phyloP scores from a whole-genome alignment of 2,888 invertebrate genomes.

The Trypoxylon attenuatum region DNA sequence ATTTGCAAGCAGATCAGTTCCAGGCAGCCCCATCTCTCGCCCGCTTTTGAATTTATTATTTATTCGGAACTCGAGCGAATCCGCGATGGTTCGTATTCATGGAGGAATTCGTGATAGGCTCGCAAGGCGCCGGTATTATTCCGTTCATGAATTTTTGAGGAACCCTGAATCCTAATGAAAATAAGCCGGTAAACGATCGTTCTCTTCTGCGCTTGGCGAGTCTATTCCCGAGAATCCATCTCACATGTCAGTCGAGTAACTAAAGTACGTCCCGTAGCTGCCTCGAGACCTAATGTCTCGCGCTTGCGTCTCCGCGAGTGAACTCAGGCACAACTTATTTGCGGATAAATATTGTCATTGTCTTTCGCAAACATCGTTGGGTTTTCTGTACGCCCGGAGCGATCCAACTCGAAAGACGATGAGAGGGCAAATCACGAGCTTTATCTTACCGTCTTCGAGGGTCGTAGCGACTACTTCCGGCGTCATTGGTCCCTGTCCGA shows the following conservation, averaged over 20 bases:
- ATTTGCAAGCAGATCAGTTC: conserved; percentile 51
- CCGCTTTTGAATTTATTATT: conserved; percentile 54
- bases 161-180: conserved; percentile 15
- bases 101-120: conserved; percentile 44
- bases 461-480: conserved; percentile 76
- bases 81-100: conserved; percentile 50
- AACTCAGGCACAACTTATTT: not conserved
- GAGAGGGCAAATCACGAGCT: too few relatives aligned
- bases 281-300: not conserved
- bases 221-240: conserved; percentile 68
- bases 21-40: conserved; percentile 17
- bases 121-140: conserved; percentile 44
- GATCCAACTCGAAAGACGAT: not conserved
- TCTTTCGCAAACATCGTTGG: not conserved
- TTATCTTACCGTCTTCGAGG: conserved; percentile 75
- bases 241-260: not conserved
- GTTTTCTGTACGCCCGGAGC: not conserved
- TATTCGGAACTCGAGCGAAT: conserved; percentile 40
- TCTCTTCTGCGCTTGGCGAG: too few relatives aligned
- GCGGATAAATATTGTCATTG: not conserved
- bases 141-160: conserved; percentile 51
- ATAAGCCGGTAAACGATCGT: conserved; percentile 14
- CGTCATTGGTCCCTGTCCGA: conserved; percentile 76
- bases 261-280: not conserved
- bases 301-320: not conserved